A percentile compares a stretch with the other conserved stretches of the same genome.
Conservation (phyloP, 2,888 invertebrate genomes). For the Fragum sueziense region DNA sequence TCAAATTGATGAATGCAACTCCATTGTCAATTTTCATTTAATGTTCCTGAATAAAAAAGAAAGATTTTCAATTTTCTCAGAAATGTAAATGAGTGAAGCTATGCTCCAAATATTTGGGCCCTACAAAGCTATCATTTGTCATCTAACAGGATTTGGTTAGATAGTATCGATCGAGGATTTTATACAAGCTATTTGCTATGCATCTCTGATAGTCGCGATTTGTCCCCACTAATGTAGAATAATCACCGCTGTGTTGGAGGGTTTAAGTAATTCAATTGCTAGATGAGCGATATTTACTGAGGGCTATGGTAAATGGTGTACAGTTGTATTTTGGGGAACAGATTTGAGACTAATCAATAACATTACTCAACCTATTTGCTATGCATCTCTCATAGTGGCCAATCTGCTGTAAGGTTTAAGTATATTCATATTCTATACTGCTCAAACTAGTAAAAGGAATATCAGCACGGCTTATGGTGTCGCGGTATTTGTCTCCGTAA, state of each 20-base stretch:
- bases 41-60: conserved; percentile 7
- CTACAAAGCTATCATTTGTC: conserved; percentile 23
- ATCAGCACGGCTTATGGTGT: too few species aligned
- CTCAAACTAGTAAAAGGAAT: too few species aligned
- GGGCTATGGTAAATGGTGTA: conserved; percentile 15
- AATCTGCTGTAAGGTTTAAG: too few species aligned
- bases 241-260: conserved; percentile 29
- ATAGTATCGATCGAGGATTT: conserved; percentile 20
- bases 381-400: too few species aligned
- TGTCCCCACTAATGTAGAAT: conserved; percentile 27
- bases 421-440: too few species aligned
- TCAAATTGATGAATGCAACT: background rate
- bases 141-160: conserved; percentile 22
- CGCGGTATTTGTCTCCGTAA: too few species aligned
- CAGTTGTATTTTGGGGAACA: conserved; percentile 11
- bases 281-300: conserved; percentile 18
- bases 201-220: conserved; percentile 32
- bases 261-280: conserved; percentile 33
- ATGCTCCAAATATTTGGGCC: background rate
- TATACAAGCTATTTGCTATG: conserved; percentile 28
- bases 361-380: too few species aligned
- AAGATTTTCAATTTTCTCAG: conserved; percentile 12
- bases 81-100: conserved; percentile 3
- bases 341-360: too few species aligned
- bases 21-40: conserved; percentile 4